Base-by-base conservation (phyloP, 2,888 invertebrate genomes). In the Oithona nana region DNA sequence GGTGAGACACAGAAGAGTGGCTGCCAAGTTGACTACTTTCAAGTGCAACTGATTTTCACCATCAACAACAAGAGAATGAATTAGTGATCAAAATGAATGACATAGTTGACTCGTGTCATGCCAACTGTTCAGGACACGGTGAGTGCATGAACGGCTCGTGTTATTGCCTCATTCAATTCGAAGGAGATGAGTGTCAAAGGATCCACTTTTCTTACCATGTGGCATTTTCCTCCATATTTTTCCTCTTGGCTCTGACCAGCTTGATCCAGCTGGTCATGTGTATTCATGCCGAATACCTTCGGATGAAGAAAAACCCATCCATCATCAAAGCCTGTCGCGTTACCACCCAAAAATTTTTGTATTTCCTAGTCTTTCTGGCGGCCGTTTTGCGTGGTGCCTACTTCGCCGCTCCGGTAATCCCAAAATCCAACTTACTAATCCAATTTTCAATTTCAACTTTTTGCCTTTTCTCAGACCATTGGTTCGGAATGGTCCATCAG, bases 91-190 rank as follows among this genome's bases (percentile, higher is more conserved):
- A 39, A 16, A 39, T 39, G 39, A 39, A 39, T 39, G 16, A 16
- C 39, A 16, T 6, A 6, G 39, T 11, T 54, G 24, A 4, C 24
- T 20, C 20, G 6, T 86, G 86, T 72, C 79, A 78, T 64, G 80
- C 80, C 68, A 85, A 82, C 74, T 90, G 90, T 76, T 88, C 86
- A 70, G 88, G 88, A 66, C 83, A 86, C 66, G 90, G 90, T 24
- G 90, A 90, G 75, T 90, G 90, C 74, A 81, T 86, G 72, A 88
- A 90, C 73, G 89, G 89, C 66, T 88, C 88, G 62, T 90, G 90
- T n/a, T 62, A 52, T 65, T 71, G 70, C 6, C 69, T 79, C 79
- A 79, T 79, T 60, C 78, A 79, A 66, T 92, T 84, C 73, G 80
- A 88, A 65, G 90, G 90, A 11, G 83, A 84, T 65, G 81, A 84